phyloP scores from a whole-genome alignment of 2,888 invertebrate species.

The Perithous albicinctus region DNA sequence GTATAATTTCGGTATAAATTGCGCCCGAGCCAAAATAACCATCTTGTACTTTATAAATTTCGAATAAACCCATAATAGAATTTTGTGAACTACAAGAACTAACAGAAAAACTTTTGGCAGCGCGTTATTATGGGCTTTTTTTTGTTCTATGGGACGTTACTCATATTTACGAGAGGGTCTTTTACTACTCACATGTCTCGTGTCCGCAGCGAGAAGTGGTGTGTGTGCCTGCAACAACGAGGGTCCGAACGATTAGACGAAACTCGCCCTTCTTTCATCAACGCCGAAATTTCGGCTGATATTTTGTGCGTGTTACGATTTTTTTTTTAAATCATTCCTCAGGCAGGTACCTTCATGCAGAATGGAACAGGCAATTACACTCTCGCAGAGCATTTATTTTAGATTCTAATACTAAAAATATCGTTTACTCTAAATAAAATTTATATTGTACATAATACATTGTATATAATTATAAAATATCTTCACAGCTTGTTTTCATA shows the following conservation, averaged over 20 bases:
- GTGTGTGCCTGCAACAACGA: constrained; percentile 89
- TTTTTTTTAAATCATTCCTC: constrained; percentile 58
- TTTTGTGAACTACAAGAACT: not conserved
- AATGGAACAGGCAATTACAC: constrained; percentile 56
- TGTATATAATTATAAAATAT: not conserved
- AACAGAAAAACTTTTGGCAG: not conserved
- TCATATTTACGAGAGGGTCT: constrained; percentile 54
- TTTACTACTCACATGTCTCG: constrained; percentile 86
- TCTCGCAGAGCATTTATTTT: constrained; percentile 2
- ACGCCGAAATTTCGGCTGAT: constrained; percentile 51
- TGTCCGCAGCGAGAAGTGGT: constrained; percentile 87
- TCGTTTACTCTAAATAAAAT: constrained; percentile 7
- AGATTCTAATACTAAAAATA: constrained; percentile 37
- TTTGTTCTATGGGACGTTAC: constrained; percentile 7
- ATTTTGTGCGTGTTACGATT: constrained; percentile 21
- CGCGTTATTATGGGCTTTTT: not conserved
- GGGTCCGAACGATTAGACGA: constrained; percentile 79
- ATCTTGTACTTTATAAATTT: not conserved
- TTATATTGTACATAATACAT: too few species aligned
- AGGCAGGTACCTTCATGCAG: constrained; percentile 65
- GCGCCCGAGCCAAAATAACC: too few species aligned
- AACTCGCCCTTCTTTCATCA: constrained; percentile 41
- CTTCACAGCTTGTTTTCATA: not conserved
- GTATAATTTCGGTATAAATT: too few species aligned
- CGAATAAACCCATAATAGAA: not conserved